Percentiles rank a stretch among this genome's conserved stretches.
Conservation (phyloP, 1,140 invertebrate species). For the Drosophila pectinifera region DNA sequence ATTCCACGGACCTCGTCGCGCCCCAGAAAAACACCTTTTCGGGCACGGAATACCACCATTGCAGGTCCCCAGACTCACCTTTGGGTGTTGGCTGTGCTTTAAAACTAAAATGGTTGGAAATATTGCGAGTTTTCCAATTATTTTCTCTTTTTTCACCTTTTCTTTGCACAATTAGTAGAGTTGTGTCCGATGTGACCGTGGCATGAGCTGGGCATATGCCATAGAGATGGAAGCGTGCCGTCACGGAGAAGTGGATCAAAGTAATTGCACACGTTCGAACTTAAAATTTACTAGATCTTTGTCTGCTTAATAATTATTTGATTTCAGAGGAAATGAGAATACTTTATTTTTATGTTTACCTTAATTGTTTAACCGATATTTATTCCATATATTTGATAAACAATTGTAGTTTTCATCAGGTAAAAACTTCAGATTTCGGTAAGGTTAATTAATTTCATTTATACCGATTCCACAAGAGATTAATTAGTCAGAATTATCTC, state of each 20-base stretch:
- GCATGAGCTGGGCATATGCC: conserved; percentile 1
- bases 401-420: too few species aligned
- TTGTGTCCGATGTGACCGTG: conserved; percentile 30
- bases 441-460: too few species aligned
- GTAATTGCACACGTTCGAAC: not conserved
- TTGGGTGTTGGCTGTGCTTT: conserved; percentile 39
- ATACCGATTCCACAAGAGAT: too few species aligned
- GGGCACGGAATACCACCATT: not conserved
- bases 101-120: conserved; percentile 54
- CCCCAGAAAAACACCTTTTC: not conserved
- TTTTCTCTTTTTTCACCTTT: conserved; percentile 76
- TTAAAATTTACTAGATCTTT: not conserved
- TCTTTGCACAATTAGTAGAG: conserved; percentile 62
- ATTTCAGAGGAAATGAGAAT: too few species aligned
- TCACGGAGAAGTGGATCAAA: too few species aligned
- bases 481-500: not conserved
- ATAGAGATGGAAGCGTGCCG: conserved; percentile 13
- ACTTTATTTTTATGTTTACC: too few species aligned
- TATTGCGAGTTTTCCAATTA: conserved; percentile 41
- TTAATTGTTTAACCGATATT: too few species aligned
- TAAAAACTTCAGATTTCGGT: too few species aligned
- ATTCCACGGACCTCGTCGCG: not conserved
- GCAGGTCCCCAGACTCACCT: conserved; percentile 34
- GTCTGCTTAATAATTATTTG: not conserved
- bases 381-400: too few species aligned